Base-by-base conservation (phyloP, 2,888 invertebrate species). In the Drosophila meridiana region DNA sequence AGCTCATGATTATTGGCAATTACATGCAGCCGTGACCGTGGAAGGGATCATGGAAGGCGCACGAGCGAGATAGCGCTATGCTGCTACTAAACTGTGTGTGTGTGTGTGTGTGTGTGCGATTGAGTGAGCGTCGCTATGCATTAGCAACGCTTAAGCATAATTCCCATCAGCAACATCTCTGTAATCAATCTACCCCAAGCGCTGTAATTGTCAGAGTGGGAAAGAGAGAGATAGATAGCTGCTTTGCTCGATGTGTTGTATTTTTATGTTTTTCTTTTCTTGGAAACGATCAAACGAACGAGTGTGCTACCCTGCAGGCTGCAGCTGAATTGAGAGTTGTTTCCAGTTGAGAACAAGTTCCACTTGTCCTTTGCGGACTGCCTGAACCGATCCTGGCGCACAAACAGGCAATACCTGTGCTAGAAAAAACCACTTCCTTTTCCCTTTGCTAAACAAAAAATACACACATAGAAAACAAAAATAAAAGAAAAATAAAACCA, bases 1-100 rank as follows among this genome's bases (percentile, higher is more conserved):
- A 45, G 65, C 73, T 73, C 66, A 64, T 83, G 78, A 83, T 86
- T 90, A 88, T 86, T 76, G 87, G 71, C 89, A 86, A 86, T 86
- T 86, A 86, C 89, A 66, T 73, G 81, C 66, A 68, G 47, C 69
- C 77, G 64, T 80, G 81, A 76, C 83, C 83, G 50, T 72, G 69
- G 66, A 74, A 67, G 70, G 60, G 67, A 82, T 73, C 75, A 38
- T 50, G 65, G 45, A 59, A 53, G 55, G 50, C 42, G 48, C 45
- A 30, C 50, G 8, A 30, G 63, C 63, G 38, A 56, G 52, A 58
- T 9, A 43, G 26, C 40, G 7, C 42, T 56, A 56, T 20, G 32
- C n/a, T n/a, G 32, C 34, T n/a, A 26, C n/a, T 40, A 9, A 28
- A 30, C n/a, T 53, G 38, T 42, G n/a, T 40, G 45, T 26, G 43